Percentiles rank a stretch among this genome's conserved stretches.
phyloP scores from a whole-genome alignment of 2,888 invertebrate species.

The Geophilus truncorum region DNA sequence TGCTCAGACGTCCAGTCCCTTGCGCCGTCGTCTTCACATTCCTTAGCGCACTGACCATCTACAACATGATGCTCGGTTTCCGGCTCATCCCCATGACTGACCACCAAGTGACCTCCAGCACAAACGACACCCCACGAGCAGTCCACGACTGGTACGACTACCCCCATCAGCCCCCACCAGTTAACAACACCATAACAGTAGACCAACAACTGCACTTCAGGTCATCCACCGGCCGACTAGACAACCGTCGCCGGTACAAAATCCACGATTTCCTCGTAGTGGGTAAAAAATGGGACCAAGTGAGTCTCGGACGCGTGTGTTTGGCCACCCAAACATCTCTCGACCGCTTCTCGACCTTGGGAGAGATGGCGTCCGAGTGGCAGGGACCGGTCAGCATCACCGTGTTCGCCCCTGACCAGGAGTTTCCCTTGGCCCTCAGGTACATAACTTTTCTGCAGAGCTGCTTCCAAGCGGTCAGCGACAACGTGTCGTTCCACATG shows the following conservation, averaged over 20 bases:
- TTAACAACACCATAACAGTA: background rate
- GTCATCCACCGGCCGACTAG: slow-evolving; percentile 52
- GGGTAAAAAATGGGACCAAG: slow-evolving; percentile 30
- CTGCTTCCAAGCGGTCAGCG: slow-evolving; percentile 67
- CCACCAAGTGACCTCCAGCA: background rate
- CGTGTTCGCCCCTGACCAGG: slow-evolving; percentile 62
- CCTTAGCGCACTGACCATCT: slow-evolving; percentile 61
- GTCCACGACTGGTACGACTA: slow-evolving; percentile 28
- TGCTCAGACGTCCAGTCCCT: slow-evolving; percentile 51
- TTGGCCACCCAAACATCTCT: slow-evolving; percentile 81
- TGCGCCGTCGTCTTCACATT: slow-evolving; percentile 63
- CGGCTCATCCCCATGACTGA: slow-evolving; percentile 52
- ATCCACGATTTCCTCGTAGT: slow-evolving; percentile 51
- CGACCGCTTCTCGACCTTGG: slow-evolving; percentile 69
- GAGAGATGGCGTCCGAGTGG: slow-evolving; percentile 73
- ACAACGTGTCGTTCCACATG: slow-evolving; percentile 70
- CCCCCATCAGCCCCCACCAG: background rate
- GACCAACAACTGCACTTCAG: background rate
- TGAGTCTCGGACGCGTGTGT: slow-evolving; percentile 35
- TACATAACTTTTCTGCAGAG: slow-evolving; percentile 66
- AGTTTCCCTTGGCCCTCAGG: slow-evolving; percentile 64
- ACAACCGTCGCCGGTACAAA: slow-evolving; percentile 62
- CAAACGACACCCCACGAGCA: slow-evolving; percentile 17
- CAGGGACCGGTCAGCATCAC: slow-evolving; percentile 78
- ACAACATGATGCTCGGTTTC: slow-evolving; percentile 59